Evolutionary conservation across 1,140 invertebrate species (phyloP).

Genomic region (Solen grandis): DNA sequence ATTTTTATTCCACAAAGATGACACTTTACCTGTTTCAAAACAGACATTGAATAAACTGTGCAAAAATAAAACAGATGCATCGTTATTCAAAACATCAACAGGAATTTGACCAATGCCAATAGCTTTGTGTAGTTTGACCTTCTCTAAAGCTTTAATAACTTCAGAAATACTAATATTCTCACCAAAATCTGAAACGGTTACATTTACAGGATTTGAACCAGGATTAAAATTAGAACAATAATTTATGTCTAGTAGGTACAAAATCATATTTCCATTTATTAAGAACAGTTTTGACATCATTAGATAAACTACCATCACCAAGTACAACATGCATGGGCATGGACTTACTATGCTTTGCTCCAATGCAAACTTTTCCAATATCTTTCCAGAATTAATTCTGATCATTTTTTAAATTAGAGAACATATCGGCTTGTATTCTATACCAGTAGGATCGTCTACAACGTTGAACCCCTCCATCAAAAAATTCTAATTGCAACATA

Average conservation of each 20-base stretch:
- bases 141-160: conserved; percentile 19
- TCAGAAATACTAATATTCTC: not conserved
- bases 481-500: conserved; percentile 6
- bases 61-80: not conserved
- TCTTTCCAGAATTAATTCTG: conserved; percentile 18
- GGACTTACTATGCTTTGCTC: not conserved
- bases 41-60: conserved; percentile 31
- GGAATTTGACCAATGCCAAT: conserved; percentile 1
- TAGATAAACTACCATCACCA: not conserved
- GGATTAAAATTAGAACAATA: not conserved
- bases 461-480: not conserved
- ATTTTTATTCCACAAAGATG: conserved; percentile 4
- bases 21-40: conserved; percentile 22
- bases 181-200: too few species aligned
- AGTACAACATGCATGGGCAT: not conserved
- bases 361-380: conserved; percentile 27
- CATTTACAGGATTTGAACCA: not conserved
- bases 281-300: not conserved
- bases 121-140: not conserved
- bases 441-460: not conserved
- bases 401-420: conserved; percentile 1
- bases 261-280: too few species aligned
- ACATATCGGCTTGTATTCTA: conserved; percentile 7
- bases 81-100: conserved; percentile 8
- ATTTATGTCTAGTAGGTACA: not conserved